Evolutionary conservation across 1,140 invertebrate genomes (phyloP).

Genomic region (Zaprionus vittiger): DNA sequence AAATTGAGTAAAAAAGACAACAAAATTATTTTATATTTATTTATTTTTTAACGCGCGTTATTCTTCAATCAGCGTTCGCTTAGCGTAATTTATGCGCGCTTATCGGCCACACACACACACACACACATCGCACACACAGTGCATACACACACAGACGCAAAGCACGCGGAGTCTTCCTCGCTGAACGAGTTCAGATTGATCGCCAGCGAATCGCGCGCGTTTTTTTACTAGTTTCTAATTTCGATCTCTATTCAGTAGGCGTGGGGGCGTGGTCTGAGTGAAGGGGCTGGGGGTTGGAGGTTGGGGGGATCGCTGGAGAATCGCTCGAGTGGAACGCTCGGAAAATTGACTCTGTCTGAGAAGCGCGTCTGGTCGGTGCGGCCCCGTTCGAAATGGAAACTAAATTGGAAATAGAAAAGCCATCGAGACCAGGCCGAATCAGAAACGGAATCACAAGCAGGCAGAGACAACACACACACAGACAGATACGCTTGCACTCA

Average conservation of each 20-base stretch:
- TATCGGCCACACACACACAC: constrained; percentile 48
- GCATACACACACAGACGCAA: background rate
- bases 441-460: constrained; percentile 24
- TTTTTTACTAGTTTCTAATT: background rate
- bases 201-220: constrained; percentile 13
- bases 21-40: constrained; percentile 6
- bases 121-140: background rate
- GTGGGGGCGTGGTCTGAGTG: background rate
- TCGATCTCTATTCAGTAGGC: too few species aligned
- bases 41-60: constrained; percentile 12
- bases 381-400: constrained; percentile 50
- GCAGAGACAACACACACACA: constrained; percentile 21
- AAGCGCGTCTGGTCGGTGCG: constrained; percentile 14
- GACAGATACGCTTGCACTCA: background rate
- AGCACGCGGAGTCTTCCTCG: background rate
- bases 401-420: constrained; percentile 73
- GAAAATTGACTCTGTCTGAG: constrained; percentile 32
- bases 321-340: constrained; percentile 37
- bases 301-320: background rate
- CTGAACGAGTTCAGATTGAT: background rate
- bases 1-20: constrained; percentile 25
- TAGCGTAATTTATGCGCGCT: constrained; percentile 60
- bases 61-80: constrained; percentile 56
- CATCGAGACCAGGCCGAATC: constrained; percentile 39
- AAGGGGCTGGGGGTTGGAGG: background rate